Evolutionary conservation across 2,888 invertebrate genomes (phyloP).

Genomic region (Mythimna vitellina): DNA sequence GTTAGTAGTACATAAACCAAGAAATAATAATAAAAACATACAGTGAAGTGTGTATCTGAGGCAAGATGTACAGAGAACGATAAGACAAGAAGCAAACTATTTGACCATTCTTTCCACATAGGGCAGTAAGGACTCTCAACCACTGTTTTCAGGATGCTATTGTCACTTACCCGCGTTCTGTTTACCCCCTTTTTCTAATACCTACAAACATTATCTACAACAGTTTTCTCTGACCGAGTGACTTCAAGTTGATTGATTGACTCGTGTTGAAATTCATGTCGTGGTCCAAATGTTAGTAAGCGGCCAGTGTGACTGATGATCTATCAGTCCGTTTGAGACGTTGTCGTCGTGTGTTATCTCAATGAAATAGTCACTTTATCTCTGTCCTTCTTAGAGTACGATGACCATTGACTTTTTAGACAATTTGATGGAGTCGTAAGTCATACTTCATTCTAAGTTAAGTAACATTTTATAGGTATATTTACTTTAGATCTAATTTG

Average conservation of each 20-base stretch:
- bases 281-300: constrained; percentile 11
- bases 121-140: too few species aligned
- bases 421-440: neutral
- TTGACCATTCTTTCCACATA: too few species aligned
- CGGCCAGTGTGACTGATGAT: constrained; percentile 28
- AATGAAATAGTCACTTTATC: constrained; percentile 21
- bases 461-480: too few species aligned
- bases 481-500: too few species aligned
- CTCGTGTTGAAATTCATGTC: constrained; percentile 25
- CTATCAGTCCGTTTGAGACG: constrained; percentile 8
- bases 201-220: neutral
- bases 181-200: neutral
- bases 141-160: too few species aligned
- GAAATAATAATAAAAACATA: too few species aligned
- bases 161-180: too few species aligned
- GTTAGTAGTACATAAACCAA: too few species aligned
- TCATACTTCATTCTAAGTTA: neutral
- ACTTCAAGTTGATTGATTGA: constrained; percentile 22
- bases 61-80: too few species aligned
- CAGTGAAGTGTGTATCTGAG: too few species aligned
- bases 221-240: neutral
- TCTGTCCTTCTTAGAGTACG: neutral
- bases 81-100: too few species aligned
- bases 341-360: constrained; percentile 12
- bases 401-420: neutral